phyloP scores from a whole-genome alignment of 2,888 invertebrate species.

The Polyploca ridens region DNA sequence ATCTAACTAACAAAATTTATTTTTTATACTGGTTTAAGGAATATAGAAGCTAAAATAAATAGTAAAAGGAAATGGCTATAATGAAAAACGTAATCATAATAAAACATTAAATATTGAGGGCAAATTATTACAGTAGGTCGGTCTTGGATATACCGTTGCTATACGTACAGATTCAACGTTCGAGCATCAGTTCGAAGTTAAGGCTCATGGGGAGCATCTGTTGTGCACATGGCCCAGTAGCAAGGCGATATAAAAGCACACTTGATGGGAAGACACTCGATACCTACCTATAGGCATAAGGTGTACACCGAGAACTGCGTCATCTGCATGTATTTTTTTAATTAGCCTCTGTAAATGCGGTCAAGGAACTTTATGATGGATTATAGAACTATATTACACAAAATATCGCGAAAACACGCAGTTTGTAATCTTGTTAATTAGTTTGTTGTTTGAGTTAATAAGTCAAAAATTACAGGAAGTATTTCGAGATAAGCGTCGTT shows the following conservation, averaged over 20 bases:
- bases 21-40: background rate
- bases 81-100: background rate
- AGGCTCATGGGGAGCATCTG: slow-evolving; percentile 69
- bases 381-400: slow-evolving; percentile 38
- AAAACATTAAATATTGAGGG: slow-evolving; percentile 1
- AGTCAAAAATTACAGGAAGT: slow-evolving; percentile 32
- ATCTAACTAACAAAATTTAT: background rate
- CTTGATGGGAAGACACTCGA: slow-evolving; percentile 70
- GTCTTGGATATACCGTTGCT: background rate
- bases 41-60: background rate
- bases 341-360: slow-evolving; percentile 55
- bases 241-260: slow-evolving; percentile 57
- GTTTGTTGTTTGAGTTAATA: slow-evolving; percentile 57
- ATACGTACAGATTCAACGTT: slow-evolving; percentile 24
- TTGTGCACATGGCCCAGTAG: slow-evolving; percentile 72
- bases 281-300: slow-evolving; percentile 50
- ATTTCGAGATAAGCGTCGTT: slow-evolving; percentile 22
- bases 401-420: slow-evolving; percentile 45
- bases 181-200: slow-evolving; percentile 47
- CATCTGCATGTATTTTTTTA: slow-evolving; percentile 61
- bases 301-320: slow-evolving; percentile 54
- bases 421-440: slow-evolving; percentile 40
- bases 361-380: slow-evolving; percentile 54
- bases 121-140: background rate
- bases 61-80: background rate